Conservation (phyloP, 1,140 invertebrate genomes). For the Potamilus streckersoni region DNA sequence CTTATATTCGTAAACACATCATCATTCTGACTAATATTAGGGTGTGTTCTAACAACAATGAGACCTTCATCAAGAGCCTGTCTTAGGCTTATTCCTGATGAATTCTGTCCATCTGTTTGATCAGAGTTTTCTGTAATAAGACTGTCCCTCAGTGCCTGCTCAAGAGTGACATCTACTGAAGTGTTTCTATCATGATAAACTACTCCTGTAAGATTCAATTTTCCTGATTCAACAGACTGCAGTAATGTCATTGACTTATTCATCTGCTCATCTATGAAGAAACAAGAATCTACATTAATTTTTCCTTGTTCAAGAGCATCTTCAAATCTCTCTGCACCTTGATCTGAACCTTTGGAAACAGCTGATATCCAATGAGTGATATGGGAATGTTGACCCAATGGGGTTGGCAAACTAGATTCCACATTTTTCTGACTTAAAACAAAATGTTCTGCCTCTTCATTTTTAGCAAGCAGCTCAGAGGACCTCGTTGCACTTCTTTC, state of each 20-base stretch:
- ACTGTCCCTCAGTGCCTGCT: conserved; percentile 15
- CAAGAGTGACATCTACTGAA: conserved; percentile 10
- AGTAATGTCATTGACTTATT: conserved; percentile 52
- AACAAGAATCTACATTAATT: conserved; percentile 76
- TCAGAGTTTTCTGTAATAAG: not conserved
- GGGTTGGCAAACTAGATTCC: no score
- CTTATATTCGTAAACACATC: conserved; percentile 13
- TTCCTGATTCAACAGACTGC: conserved; percentile 77
- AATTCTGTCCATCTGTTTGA: conserved; percentile 63
- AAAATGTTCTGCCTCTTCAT: no score
- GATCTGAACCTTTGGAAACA: no score
- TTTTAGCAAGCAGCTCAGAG: no score
- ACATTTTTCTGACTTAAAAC: no score
- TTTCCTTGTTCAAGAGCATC: conserved; percentile 33
- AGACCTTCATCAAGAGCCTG: conserved; percentile 76
- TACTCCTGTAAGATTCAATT: conserved; percentile 23
- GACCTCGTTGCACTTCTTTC: no score
- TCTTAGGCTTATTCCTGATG: conserved; percentile 78
- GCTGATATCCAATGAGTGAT: no score
- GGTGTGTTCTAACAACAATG: conserved; percentile 16
- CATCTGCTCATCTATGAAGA: conserved; percentile 32
- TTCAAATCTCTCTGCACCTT: conserved; percentile 12
- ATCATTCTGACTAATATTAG: not conserved
- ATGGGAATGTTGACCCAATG: no score
- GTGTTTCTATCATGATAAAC: conserved; percentile 23